Evolutionary conservation across 1,140 invertebrate genomes (phyloP), one percentile per base, ranked within the genome.

Genomic region (Plodia interpunctella): DNA sequence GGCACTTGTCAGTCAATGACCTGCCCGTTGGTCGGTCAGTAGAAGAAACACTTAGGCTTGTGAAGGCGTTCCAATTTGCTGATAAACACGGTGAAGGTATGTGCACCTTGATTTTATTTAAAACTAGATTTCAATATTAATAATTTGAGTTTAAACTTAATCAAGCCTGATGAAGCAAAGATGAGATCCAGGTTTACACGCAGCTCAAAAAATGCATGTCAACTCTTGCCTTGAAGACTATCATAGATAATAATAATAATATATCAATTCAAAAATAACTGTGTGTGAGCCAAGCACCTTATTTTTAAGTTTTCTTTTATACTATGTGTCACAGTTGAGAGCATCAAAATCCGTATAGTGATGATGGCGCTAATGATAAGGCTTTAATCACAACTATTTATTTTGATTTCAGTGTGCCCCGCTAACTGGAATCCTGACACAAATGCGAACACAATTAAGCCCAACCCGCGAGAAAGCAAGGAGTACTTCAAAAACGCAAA

Each of bases 31-130:
- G 98, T 1, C 92, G 98, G 62, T 97, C 95, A 49, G 97, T 99
- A 1, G 97, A 98, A 68, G 98, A 99, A 88, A 95, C 95, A 0
- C 77, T 98, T 10, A 92, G 98, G 62, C 89, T 98, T 10, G 93
- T 99, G 20, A 96, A 97, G 83, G 98, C 97, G 44, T 96, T 98
- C 83, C 96, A 98, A 80, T 98, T 97, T 91, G 93, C 96, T 51
- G 98, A 98, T 65, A 94, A 97, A 81, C 95, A 98, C 80, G 97
- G 97, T 59, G 97, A 98, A 93, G 95, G 93, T 94, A 87, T 63
- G 64, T 52, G n/a, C n/a, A n/a, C n/a, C n/a, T n/a, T 8, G 49
- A 5, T 32, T 1, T 32, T 32, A 5, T 32, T 32, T 32, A 5
- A 3, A 38, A 38, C 2, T 9, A 8, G 11, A 8, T 38, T 38